These are phyloP conservation scores for Drosophila testacea DNA, from an alignment of 2,888 invertebrate genomes.

Conservation along the genomic window DNA sequence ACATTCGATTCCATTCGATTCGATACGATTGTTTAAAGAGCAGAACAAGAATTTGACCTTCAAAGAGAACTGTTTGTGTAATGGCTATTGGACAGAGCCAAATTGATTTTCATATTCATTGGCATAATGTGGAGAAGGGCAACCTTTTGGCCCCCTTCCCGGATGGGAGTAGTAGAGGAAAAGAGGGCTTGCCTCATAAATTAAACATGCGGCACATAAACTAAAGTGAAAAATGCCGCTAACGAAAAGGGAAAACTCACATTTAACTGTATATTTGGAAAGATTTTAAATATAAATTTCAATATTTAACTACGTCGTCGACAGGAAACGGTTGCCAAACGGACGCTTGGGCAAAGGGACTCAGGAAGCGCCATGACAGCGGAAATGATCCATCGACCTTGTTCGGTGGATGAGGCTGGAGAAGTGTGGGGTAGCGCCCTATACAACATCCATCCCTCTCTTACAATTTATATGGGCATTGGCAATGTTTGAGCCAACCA, in stretches of 20 bases:
- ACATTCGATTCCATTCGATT: conserved; percentile 4
- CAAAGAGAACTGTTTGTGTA: conserved; percentile 20
- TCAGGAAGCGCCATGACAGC: conserved; percentile 72
- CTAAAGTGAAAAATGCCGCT: conserved; percentile 67
- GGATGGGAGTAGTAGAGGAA: conserved; percentile 1
- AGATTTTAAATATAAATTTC: conserved; percentile 80
- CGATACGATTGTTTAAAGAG: conserved; percentile 39
- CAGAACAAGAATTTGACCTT: conserved; percentile 49
- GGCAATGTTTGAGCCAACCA: conserved; percentile 30
- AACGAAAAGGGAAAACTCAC: conserved; percentile 41
- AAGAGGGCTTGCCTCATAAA: conserved; percentile 60
- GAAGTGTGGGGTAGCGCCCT: background rate
- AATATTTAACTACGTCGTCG: conserved; percentile 78
- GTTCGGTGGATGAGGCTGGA: conserved; percentile 20
- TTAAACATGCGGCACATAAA: conserved; percentile 75
- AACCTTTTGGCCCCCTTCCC: conserved; percentile 10
- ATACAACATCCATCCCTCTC: conserved; percentile 13
- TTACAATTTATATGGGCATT: conserved; percentile 49
- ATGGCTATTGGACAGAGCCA: conserved; percentile 19
- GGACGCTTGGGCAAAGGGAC: conserved; percentile 56
- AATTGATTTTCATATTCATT: conserved; percentile 78
- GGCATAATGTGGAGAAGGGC: conserved; percentile 43
- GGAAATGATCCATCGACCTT: conserved; percentile 80
- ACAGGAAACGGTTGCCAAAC: conserved; percentile 75
- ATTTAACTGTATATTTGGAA: conserved; percentile 75